A percentile compares a stretch with the other conserved stretches of the same genome.
Evolutionary conservation across 2,888 invertebrate genomes (phyloP).

Genomic region (Acleris cristana): DNA sequence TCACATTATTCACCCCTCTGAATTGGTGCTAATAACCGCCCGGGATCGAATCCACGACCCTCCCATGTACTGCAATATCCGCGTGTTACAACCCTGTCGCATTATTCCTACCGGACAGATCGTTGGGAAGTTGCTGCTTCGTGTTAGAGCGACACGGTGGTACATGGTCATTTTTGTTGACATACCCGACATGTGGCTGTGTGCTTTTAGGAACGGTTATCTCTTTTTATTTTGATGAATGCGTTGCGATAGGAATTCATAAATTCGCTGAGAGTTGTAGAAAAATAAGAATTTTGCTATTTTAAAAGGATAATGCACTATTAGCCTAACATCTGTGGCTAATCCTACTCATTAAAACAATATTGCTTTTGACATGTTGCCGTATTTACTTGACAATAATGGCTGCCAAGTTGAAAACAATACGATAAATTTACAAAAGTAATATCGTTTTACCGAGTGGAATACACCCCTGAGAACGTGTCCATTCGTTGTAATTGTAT

Average conservation of each 20-base stretch:
- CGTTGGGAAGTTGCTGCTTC: not conserved
- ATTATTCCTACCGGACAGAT: not conserved
- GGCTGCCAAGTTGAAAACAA: too few species aligned
- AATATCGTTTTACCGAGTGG: too few species aligned
- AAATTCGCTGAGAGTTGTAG: not conserved
- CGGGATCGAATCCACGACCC: conserved; percentile 52
- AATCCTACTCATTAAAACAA: too few species aligned
- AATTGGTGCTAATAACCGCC: conserved; percentile 79
- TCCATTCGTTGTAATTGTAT: too few species aligned
- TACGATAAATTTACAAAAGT: too few species aligned
- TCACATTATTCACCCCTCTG: conserved; percentile 79
- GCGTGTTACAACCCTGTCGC: conserved; percentile 14
- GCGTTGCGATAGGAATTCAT: conserved; percentile 14
- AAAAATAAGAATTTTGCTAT: not conserved
- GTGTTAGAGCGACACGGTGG: conserved; percentile 9
- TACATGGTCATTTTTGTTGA: conserved; percentile 1
- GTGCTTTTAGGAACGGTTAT: conserved; percentile 53
- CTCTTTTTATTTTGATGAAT: conserved; percentile 29
- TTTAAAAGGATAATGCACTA: too few species aligned
- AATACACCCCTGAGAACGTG: too few species aligned
- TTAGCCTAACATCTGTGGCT: too few species aligned
- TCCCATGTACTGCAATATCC: conserved; percentile 34
- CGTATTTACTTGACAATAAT: too few species aligned
- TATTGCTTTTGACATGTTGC: too few species aligned
- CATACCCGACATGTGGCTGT: conserved; percentile 48